Percentiles rank a stretch among this genome's conserved stretches.
Conservation (phyloP, 1,140 invertebrate species). For the Hirudo medicinalis region DNA sequence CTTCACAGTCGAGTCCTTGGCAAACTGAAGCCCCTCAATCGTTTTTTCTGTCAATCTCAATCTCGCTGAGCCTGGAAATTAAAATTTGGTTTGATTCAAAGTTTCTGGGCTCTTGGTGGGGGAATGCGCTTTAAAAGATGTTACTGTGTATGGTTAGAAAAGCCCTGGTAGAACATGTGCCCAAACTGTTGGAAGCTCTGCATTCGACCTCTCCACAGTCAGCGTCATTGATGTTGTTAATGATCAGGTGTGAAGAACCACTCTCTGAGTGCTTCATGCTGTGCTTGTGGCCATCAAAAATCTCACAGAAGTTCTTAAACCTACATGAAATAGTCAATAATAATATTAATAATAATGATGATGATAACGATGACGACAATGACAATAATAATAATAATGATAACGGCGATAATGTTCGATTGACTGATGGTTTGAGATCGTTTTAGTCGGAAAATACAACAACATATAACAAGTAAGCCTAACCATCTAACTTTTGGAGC, state of each 20-base stretch:
- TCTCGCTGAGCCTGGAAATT: conserved; percentile 68
- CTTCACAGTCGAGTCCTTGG: conserved; percentile 91
- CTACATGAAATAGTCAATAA: conserved; percentile 28
- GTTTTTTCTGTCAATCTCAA: conserved; percentile 88
- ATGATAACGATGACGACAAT: not conserved
- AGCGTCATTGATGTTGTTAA: conserved; percentile 75
- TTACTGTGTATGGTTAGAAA: conserved; percentile 86
- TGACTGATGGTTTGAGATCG: not conserved
- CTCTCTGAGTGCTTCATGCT: conserved; percentile 63
- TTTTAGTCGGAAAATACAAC: too few species aligned
- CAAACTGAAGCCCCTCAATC: conserved; percentile 85
- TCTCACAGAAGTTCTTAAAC: conserved; percentile 73
- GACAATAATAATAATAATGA: not conserved
- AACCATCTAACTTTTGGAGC: conserved; percentile 73
- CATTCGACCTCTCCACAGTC: conserved; percentile 97
- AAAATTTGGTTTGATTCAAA: not conserved
- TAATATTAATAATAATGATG: not conserved
- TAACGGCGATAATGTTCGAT: not conserved
- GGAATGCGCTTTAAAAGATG: not conserved
- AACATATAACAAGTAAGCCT: conserved; percentile 47
- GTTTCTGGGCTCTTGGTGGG: not conserved
- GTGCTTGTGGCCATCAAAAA: conserved; percentile 74
- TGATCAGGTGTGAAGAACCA: conserved; percentile 65
- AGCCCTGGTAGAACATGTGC: conserved; percentile 77
- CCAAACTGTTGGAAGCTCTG: conserved; percentile 79